Conservation (phyloP, 2,888 invertebrate species). For the Euclidia mi region DNA sequence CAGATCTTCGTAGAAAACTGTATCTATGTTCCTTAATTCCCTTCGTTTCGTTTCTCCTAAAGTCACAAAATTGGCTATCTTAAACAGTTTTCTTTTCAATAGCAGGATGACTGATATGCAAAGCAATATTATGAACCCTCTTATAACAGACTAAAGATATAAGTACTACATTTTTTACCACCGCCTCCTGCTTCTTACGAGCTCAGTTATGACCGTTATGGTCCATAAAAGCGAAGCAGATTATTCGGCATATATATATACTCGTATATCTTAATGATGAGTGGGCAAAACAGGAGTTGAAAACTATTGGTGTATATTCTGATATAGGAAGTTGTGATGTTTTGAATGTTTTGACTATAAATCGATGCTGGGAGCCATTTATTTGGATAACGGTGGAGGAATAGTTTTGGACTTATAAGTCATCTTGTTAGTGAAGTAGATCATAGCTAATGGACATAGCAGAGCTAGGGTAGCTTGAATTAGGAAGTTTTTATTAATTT, state of each 20-base stretch:
- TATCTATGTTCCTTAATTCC: too few relatives aligned
- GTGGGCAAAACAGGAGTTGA: background rate
- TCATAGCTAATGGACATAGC: background rate
- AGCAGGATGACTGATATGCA: too few relatives aligned
- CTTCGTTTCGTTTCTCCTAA: too few relatives aligned
- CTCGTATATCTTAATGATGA: constrained; percentile 9
- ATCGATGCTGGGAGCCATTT: background rate
- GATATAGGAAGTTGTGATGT: constrained; percentile 21
- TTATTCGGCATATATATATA: too few relatives aligned
- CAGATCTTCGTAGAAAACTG: too few relatives aligned
- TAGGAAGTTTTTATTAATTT: too few relatives aligned
- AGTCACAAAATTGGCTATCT: too few relatives aligned
- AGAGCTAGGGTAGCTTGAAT: background rate
- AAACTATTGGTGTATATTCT: constrained; percentile 12
- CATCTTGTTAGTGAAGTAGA: background rate
- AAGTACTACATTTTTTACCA: background rate
- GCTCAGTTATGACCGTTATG: constrained; percentile 3
- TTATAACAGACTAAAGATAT: too few relatives aligned
- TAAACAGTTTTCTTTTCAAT: too few relatives aligned
- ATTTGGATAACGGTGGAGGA: background rate
- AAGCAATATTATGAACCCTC: too few relatives aligned
- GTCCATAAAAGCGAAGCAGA: too few relatives aligned
- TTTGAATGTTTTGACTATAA: constrained; percentile 4
- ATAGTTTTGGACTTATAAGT: background rate
- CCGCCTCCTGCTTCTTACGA: background rate